These are phyloP conservation scores for Drosophila malerkotliana DNA, from an alignment of 1,140 invertebrate genomes.

Conservation along the genomic window DNA sequence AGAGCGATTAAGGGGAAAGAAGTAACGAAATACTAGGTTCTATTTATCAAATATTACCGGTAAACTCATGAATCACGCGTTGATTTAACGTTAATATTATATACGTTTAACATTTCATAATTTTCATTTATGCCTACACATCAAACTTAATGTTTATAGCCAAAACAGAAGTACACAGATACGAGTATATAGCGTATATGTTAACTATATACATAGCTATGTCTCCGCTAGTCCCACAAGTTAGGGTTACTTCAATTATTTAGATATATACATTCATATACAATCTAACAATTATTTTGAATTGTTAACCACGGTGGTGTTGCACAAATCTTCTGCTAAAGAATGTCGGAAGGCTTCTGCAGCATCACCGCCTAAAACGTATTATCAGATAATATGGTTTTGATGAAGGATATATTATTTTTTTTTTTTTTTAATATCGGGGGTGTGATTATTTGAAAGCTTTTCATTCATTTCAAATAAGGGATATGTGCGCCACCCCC, in stretches of 20 bases:
- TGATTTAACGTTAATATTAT: constrained; percentile 35
- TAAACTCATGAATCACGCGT: constrained; percentile 32
- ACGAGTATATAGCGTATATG: constrained; percentile 43
- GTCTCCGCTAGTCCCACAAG: constrained; percentile 44
- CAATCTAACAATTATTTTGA: constrained; percentile 30
- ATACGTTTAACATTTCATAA: constrained; percentile 37
- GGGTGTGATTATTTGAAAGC: not conserved
- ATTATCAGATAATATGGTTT: constrained; percentile 32
- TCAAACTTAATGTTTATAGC: constrained; percentile 44
- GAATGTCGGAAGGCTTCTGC: not conserved
- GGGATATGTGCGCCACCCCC: not conserved
- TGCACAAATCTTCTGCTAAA: not conserved
- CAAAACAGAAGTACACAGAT: constrained; percentile 46
- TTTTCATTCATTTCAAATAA: not conserved
- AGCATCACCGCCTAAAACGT: constrained; percentile 11
- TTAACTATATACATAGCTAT: constrained; percentile 42
- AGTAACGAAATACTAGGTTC: constrained; percentile 44
- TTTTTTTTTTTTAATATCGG: constrained; percentile 14
- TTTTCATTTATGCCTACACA: constrained; percentile 56
- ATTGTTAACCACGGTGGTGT: constrained; percentile 31
- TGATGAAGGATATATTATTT: constrained; percentile 21
- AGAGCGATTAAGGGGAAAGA: not conserved
- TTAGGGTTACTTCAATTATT: constrained; percentile 36
- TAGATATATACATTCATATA: constrained; percentile 34
- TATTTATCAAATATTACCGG: constrained; percentile 43